Percentiles rank a stretch among this genome's conserved stretches.
phyloP scores from a whole-genome alignment of 2,888 invertebrate genomes.

The Agonopterix heracliana region DNA sequence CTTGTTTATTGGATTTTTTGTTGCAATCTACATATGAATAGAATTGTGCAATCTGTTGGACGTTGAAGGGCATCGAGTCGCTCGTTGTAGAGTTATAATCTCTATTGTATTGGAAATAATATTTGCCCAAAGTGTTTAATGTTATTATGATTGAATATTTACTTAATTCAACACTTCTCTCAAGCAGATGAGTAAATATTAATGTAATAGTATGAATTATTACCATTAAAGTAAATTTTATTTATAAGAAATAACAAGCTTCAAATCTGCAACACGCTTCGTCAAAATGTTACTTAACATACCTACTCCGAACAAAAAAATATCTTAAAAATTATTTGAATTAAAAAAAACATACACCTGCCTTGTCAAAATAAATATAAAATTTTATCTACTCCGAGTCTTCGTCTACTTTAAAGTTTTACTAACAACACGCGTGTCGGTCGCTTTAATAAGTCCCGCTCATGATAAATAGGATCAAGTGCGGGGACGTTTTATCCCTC shows the following conservation, averaged over 20 bases:
- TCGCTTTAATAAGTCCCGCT: slow-evolving; percentile 68
- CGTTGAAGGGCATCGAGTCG: slow-evolving; percentile 44
- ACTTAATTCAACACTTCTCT: too few relatives aligned
- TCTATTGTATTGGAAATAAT: slow-evolving; percentile 15
- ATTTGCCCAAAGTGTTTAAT: not conserved
- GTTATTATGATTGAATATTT: too few relatives aligned
- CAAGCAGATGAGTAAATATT: too few relatives aligned
- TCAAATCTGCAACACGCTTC: too few relatives aligned
- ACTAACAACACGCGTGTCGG: slow-evolving; percentile 58
- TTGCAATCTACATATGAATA: slow-evolving; percentile 75
- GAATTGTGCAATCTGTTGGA: slow-evolving; percentile 64
- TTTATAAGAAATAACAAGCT: too few relatives aligned
- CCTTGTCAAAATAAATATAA: too few relatives aligned
- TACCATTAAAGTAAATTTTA: too few relatives aligned
- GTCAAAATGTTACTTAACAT: too few relatives aligned
- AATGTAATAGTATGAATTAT: too few relatives aligned
- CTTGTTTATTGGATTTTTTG: slow-evolving; percentile 77
- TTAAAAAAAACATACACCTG: too few relatives aligned
- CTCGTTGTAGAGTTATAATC: slow-evolving; percentile 33
- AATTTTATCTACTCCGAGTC: slow-evolving; percentile 19
- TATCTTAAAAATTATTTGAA: too few relatives aligned
- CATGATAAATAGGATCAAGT: slow-evolving; percentile 72
- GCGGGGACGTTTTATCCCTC: slow-evolving; percentile 39
- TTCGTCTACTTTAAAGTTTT: slow-evolving; percentile 46
- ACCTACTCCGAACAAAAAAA: too few relatives aligned